A percentile compares a stretch with the other conserved stretches of the same genome.
phyloP scores from a whole-genome alignment of 2,797 vertebrate genomes.

The Myotis planiceps region DNA sequence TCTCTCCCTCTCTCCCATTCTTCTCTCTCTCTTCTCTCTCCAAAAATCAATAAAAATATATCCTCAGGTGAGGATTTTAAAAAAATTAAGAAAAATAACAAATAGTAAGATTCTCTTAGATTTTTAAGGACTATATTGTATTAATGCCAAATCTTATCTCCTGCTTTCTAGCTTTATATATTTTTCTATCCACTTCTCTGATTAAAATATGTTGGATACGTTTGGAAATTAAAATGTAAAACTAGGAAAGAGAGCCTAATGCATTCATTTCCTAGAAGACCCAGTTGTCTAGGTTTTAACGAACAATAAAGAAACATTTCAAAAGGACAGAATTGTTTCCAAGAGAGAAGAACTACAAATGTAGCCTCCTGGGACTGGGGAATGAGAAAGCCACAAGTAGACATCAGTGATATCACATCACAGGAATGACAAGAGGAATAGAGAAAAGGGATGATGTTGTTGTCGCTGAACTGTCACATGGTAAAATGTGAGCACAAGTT shows the following conservation, averaged over 20 bases:
- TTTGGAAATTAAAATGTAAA: constrained; percentile 13
- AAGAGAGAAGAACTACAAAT: background rate
- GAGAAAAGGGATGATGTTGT: background rate
- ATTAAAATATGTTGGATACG: background rate
- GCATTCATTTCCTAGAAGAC: background rate
- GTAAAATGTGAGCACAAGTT: background rate
- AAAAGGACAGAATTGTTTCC: background rate
- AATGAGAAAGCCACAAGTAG: background rate
- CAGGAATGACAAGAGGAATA: background rate
- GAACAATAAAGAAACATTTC: constrained; percentile 11
- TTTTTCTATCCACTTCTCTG: constrained; percentile 7
- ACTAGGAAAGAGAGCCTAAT: background rate
- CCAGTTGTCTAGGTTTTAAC: background rate
- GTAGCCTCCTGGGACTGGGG: background rate
- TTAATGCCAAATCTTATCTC: background rate
- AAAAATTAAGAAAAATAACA: background rate
- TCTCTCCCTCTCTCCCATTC: background rate
- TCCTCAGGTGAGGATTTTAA: background rate
- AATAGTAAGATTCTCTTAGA: background rate
- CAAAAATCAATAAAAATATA: background rate
- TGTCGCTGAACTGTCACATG: background rate
- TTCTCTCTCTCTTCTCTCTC: background rate
- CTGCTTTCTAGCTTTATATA: background rate
- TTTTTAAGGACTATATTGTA: background rate
- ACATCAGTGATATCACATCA: background rate